Percentiles rank a stretch among this genome's conserved stretches.
Evolutionary conservation across 2,888 invertebrate species (phyloP).

Genomic region (Aphodius granarius): DNA sequence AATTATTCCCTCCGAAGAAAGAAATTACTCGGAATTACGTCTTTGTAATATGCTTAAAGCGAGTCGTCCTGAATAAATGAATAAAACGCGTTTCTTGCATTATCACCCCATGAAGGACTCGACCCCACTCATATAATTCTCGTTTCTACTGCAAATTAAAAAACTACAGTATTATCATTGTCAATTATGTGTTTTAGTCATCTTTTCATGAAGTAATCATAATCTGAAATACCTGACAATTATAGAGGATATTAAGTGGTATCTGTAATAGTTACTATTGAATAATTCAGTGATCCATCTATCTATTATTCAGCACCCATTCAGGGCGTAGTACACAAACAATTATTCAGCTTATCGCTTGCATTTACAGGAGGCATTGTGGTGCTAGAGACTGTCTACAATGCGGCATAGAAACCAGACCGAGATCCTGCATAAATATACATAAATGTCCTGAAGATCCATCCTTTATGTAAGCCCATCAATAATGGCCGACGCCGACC

Average conservation of each 20-base stretch:
- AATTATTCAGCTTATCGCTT: not conserved
- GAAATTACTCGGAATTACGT: constrained; percentile 12
- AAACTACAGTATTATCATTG: too few relatives aligned
- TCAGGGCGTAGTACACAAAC: not conserved
- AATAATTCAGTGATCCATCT: not conserved
- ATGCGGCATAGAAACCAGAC: not conserved
- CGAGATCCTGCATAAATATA: not conserved
- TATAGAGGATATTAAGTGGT: not conserved
- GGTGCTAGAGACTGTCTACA: not conserved
- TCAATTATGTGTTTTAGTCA: too few relatives aligned
- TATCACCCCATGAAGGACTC: too few relatives aligned
- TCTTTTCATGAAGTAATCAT: too few relatives aligned
- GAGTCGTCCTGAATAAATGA: constrained; percentile 11
- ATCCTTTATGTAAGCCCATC: not conserved
- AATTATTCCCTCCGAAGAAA: constrained; percentile 6
- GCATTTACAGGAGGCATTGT: not conserved
- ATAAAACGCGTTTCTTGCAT: not conserved
- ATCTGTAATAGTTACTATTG: not conserved
- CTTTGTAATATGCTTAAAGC: constrained; percentile 13
- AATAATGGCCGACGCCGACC: not conserved
- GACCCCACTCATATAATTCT: too few relatives aligned
- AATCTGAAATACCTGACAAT: too few relatives aligned
- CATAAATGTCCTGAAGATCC: not conserved
- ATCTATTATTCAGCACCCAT: not conserved
- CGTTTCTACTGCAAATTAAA: too few relatives aligned